Conservation (phyloP, 2,113 vertebrate species). For the Microcebus ravelobensis region DNA sequence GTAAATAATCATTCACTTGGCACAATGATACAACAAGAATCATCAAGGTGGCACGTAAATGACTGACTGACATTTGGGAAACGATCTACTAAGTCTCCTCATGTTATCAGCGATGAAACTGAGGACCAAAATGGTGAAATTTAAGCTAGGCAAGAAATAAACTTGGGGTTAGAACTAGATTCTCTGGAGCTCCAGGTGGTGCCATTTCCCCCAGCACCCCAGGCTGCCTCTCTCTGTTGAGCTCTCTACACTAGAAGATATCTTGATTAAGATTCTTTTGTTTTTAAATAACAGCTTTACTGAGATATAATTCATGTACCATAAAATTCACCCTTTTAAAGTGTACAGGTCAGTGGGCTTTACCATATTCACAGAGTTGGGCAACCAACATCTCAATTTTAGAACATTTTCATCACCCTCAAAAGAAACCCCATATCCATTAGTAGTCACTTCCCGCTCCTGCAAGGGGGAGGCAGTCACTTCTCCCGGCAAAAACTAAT, state of each 20-base stretch:
- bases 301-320: neutral
- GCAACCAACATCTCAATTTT: neutral
- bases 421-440: neutral
- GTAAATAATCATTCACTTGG: neutral
- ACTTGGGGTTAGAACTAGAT: neutral
- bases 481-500: neutral
- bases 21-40: neutral
- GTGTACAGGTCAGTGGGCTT: neutral
- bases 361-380: neutral
- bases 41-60: neutral
- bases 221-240: neutral
- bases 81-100: neutral
- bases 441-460: neutral
- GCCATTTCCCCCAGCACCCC: neutral
- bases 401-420: neutral
- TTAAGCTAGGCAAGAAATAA: neutral
- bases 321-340: neutral
- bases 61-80: neutral
- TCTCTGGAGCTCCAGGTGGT: neutral
- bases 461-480: neutral
- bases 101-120: neutral
- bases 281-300: neutral
- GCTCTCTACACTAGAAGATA: neutral
- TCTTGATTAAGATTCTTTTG: neutral
- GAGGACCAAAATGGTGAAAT: neutral